Conservation (phyloP, 2,113 vertebrate genomes). For the Lepus americanus region DNA sequence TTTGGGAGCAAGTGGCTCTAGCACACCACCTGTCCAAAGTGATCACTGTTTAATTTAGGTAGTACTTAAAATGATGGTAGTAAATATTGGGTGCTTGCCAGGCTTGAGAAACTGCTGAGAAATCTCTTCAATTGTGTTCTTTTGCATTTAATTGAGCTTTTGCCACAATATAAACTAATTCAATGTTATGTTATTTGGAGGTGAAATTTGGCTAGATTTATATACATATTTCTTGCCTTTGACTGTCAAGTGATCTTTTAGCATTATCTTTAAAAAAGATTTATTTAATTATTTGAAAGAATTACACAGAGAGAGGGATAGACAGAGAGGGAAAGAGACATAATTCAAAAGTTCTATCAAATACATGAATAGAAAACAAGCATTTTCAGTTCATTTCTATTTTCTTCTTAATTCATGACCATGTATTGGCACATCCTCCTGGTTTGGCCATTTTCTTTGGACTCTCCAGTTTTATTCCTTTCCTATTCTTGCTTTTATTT, state of each 20-base stretch:
- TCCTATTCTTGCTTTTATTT: background rate
- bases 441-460: background rate
- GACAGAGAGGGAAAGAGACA: background rate
- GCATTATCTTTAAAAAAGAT: background rate
- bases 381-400: conserved; percentile 37
- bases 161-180: background rate
- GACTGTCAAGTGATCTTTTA: background rate
- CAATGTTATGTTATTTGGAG: background rate
- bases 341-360: conserved; percentile 8
- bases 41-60: background rate
- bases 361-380: background rate
- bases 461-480: background rate
- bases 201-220: background rate
- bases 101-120: background rate
- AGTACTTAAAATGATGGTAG: background rate
- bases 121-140: background rate
- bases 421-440: background rate
- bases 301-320: no score
- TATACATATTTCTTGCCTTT: background rate
- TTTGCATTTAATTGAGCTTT: background rate
- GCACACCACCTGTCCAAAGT: background rate
- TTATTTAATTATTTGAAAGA: no score
- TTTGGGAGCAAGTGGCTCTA: background rate
- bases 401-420: background rate
- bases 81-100: background rate